phyloP scores from a whole-genome alignment of 2,113 vertebrate species.

The Centrocercus urophasianus region DNA sequence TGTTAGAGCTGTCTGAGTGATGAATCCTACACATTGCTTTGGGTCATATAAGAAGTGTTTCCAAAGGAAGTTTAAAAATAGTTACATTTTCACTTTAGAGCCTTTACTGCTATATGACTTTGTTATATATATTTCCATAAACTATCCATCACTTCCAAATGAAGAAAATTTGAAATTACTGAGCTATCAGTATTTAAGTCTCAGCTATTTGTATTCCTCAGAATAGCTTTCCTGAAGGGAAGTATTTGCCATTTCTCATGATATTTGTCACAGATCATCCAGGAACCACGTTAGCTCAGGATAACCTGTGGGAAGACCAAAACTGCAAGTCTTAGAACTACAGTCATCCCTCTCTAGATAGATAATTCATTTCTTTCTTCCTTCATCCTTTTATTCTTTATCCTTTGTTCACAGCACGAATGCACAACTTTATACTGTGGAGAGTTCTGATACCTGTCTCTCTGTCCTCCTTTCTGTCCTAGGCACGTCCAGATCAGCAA shows the following conservation, averaged over 20 bases:
- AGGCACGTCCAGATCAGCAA: constrained; percentile 99
- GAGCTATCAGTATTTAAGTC: neutral
- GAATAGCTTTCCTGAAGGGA: neutral
- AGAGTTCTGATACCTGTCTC: neutral
- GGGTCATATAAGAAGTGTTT: neutral
- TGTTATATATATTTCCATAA: neutral
- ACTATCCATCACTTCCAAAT: neutral
- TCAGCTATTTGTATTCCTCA: neutral
- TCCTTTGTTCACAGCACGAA: neutral
- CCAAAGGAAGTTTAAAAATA: neutral
- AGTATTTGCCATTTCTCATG: neutral
- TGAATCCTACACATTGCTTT: neutral
- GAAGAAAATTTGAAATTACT: neutral
- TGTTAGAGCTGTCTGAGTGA: neutral
- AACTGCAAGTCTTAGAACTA: neutral
- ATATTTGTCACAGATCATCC: neutral
- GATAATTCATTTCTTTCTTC: neutral
- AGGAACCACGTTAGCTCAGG: neutral
- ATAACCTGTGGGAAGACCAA: neutral
- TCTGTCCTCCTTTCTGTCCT: neutral
- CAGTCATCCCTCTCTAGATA: fast-evolving
- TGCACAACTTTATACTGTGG: neutral
- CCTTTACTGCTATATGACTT: neutral
- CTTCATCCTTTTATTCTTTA: neutral
- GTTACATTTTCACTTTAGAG: no score